A percentile compares a stretch with the other conserved stretches of the same genome.
phyloP scores from a whole-genome alignment of 2,888 invertebrate genomes.

The Tipula confusa region DNA sequence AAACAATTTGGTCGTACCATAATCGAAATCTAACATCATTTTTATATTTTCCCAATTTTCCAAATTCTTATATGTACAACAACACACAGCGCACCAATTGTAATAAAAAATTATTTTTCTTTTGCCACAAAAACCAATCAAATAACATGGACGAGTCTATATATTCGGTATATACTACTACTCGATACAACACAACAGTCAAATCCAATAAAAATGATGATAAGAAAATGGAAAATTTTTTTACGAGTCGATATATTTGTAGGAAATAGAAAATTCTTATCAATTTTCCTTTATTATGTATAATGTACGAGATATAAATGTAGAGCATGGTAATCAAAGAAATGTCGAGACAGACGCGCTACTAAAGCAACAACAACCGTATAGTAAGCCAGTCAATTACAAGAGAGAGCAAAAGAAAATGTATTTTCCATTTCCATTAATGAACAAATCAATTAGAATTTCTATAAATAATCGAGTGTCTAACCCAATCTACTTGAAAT shows the following conservation, averaged over 20 bases:
- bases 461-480: not conserved
- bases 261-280: not conserved
- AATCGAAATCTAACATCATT: not conserved
- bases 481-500: conserved; percentile 3
- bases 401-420: not conserved
- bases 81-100: not conserved
- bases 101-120: not conserved
- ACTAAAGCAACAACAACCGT: not conserved
- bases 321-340: not conserved
- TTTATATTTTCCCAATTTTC: not conserved
- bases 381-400: not conserved
- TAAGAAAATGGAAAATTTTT: not conserved
- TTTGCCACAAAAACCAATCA: not conserved
- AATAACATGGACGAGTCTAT: no score
- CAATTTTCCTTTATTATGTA: not conserved
- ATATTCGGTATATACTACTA: not conserved
- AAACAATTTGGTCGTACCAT: not conserved
- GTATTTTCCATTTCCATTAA: not conserved
- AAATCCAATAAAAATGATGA: not conserved
- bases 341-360: not conserved
- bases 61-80: not conserved
- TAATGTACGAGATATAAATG: not conserved
- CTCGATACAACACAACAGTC: not conserved
- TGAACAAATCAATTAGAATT: not conserved
- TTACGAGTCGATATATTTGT: not conserved